A percentile compares a stretch with the other conserved stretches of the same genome.
Conservation (phyloP, 1,140 invertebrate genomes). For the Aphelenchoides besseyi region DNA sequence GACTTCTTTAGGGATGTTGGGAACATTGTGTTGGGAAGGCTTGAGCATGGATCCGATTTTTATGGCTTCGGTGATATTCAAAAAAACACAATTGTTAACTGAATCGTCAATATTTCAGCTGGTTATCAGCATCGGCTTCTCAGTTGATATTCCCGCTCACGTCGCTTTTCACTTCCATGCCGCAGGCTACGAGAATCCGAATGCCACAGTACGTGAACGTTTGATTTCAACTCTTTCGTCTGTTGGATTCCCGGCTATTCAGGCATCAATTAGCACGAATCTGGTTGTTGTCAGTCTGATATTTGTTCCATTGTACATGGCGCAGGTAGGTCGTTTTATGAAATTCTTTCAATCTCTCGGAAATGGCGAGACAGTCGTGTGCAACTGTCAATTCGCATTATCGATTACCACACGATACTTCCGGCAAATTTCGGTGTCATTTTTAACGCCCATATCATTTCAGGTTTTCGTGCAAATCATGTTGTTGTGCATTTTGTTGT, state of each 20-base stretch:
- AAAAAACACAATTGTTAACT: too few species aligned
- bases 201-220: conserved; percentile 10
- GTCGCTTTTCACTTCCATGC: conserved; percentile 48
- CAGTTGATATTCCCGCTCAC: conserved; percentile 54
- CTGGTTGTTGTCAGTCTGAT: conserved; percentile 80
- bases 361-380: background rate
- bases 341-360: background rate
- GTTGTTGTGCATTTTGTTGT: conserved; percentile 44
- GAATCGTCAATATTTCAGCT: too few species aligned
- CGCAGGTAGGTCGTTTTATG: conserved; percentile 23
- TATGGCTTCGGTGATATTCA: conserved; percentile 1
- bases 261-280: conserved; percentile 85
- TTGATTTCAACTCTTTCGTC: conserved; percentile 59
- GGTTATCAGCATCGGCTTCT: conserved; percentile 65
- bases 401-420: background rate
- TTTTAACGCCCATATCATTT: too few species aligned
- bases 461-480: conserved; percentile 52
- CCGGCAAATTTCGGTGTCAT: background rate
- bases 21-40: conserved; percentile 62
- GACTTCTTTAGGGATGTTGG: conserved; percentile 54
- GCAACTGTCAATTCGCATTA: background rate
- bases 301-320: conserved; percentile 84
- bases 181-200: conserved; percentile 16
- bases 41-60: conserved; percentile 64
- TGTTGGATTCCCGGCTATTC: conserved; percentile 84